Conservation (phyloP, 2,113 vertebrate genomes). For the Emydocephalus ijimae region DNA sequence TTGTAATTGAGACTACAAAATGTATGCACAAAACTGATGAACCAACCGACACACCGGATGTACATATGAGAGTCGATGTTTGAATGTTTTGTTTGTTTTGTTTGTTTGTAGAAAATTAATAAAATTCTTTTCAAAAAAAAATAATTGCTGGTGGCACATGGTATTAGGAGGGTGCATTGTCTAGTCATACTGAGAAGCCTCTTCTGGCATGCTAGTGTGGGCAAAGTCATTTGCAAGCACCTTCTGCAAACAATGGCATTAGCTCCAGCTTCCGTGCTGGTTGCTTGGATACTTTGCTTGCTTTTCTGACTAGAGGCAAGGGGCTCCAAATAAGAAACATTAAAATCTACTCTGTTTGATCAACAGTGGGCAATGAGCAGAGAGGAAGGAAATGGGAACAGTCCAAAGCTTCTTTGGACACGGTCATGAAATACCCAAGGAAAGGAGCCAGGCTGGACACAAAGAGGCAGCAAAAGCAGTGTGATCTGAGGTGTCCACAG, state of each 20-base stretch:
- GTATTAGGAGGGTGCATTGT: neutral
- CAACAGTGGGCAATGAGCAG: neutral
- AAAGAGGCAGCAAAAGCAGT: too few relatives aligned
- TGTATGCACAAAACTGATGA: too few relatives aligned
- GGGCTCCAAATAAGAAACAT: neutral
- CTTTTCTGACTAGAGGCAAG: neutral
- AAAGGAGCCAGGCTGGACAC: neutral
- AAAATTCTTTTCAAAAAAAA: too few relatives aligned
- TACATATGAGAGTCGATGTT: too few relatives aligned
- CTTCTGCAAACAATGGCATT: neutral
- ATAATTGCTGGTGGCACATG: too few relatives aligned
- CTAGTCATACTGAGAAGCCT: neutral
- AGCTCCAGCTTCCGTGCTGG: neutral
- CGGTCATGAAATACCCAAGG: too few relatives aligned
- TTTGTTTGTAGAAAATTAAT: too few relatives aligned
- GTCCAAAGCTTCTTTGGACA: neutral
- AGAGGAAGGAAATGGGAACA: neutral
- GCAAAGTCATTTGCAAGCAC: neutral
- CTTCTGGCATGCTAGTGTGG: neutral
- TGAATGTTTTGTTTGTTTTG: too few relatives aligned
- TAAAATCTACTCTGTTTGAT: neutral
- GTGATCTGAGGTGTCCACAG: neutral
- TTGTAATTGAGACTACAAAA: too few relatives aligned
- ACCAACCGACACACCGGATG: too few relatives aligned
- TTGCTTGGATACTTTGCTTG: constrained; percentile 10